These are phyloP conservation scores for Gymnobelideus leadbeateri DNA, from an alignment of 2,113 vertebrate genomes.

Conservation along the genomic window DNA sequence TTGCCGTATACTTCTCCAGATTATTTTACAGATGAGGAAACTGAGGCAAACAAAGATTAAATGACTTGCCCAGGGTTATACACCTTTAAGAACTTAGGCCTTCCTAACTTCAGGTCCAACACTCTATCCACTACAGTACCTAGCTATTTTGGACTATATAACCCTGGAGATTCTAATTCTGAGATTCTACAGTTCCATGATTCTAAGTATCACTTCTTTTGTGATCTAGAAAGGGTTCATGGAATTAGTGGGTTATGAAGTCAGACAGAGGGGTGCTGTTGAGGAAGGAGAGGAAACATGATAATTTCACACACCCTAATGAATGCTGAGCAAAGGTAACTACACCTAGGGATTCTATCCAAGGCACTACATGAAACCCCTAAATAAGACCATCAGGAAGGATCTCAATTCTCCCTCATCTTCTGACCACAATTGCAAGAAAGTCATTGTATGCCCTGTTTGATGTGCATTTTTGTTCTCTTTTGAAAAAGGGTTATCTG, in stretches of 20 bases:
- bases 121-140: background rate
- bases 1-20: background rate
- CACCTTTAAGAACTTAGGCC: background rate
- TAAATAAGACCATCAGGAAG: background rate
- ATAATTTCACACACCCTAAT: background rate
- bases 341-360: background rate
- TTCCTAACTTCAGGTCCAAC: background rate
- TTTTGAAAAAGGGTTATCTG: constrained; percentile 51
- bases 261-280: background rate
- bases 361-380: background rate
- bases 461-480: constrained; percentile 20
- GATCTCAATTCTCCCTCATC: constrained; percentile 36
- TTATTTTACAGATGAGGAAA: background rate
- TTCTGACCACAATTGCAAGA: constrained; percentile 54
- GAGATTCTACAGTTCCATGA: background rate
- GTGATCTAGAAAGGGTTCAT: background rate
- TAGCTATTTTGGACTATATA: background rate
- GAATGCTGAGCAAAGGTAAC: background rate
- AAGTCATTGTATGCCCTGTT: constrained; percentile 66
- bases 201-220: background rate
- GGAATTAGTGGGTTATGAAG: background rate
- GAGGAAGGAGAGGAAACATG: background rate
- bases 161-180: background rate
- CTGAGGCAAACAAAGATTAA: no score
- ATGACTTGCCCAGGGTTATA: background rate